Evolutionary conservation across 2,797 vertebrate genomes (phyloP), one percentile per base, ranked within the genome.

Genomic region (Crypturellus tataupa): DNA sequence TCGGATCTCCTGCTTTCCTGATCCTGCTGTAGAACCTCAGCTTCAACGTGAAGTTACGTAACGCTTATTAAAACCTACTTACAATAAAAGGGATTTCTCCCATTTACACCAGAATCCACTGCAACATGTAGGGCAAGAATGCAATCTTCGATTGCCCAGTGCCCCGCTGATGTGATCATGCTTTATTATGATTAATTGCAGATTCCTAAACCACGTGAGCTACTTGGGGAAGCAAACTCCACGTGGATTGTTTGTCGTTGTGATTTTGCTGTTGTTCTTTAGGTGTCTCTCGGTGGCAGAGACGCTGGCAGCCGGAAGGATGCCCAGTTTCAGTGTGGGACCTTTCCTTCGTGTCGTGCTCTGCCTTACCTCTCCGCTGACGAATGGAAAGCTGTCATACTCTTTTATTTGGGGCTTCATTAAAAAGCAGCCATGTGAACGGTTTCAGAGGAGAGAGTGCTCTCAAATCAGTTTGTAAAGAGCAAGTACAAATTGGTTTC

Each of bases 381-480:
- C 53, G 80, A 60, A 81, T 56, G 62, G 58, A 68, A 75, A 65
- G 49, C 53, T 94, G 64, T 81, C 53, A 15, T 35, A 11, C 55
- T 70, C 4, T 10, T 85, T 70, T 87, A 58, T 85, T 93, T 85
- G 83, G 80, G 81, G 87, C 16, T 62, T 93, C 59, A 68, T 86
- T 92, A 90, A 82, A 88, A 80, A 85, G 64, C 60, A 93, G 63
- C 68, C 53, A 5, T 86, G 6, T 15, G 8, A 84, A 79, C 44
- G 64, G 62, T 90, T 86, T 91, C 65, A 91, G 24, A 94, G 81
- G 77, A 82, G 60, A 19, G 8, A 70, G 90, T n/a, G 44, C 88
- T 72, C 56, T 94, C 70, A 84, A 51, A 59, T 79, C 40, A 46
- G 53, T 85, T 88, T 91, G 87, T 75, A 77, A 87, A 90, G 80